phyloP scores from a whole-genome alignment of 1,140 invertebrate species.

The Epicauta chinensis region DNA sequence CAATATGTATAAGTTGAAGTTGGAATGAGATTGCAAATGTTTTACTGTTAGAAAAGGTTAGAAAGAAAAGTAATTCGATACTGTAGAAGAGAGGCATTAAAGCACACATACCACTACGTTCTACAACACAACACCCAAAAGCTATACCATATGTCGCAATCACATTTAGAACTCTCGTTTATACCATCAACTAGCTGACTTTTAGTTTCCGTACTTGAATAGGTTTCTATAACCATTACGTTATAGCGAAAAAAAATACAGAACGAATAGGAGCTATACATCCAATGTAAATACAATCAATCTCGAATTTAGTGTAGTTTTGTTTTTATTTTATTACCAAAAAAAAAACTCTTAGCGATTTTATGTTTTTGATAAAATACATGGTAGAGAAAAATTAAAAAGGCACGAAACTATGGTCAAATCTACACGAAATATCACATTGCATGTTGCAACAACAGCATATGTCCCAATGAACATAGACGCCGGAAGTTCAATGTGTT shows the following conservation, averaged over 20 bases:
- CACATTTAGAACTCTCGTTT: slow-evolving; percentile 1
- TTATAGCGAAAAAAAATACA: too few species aligned
- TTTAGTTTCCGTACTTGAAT: slow-evolving; percentile 9
- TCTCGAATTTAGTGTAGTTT: too few species aligned
- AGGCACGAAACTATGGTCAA: not conserved
- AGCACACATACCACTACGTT: slow-evolving; percentile 1
- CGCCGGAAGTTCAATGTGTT: slow-evolving; percentile 18
- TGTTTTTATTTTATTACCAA: too few species aligned
- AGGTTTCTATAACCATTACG: slow-evolving; percentile 4
- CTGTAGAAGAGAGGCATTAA: slow-evolving; percentile 7
- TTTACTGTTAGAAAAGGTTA: too few species aligned
- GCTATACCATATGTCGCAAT: slow-evolving; percentile 12
- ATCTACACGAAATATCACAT: slow-evolving; percentile 3
- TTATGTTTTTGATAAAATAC: not conserved
- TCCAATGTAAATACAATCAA: too few species aligned
- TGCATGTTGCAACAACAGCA: slow-evolving; percentile 11
- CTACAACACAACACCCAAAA: not conserved
- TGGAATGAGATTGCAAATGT: too few species aligned
- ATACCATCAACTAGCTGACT: slow-evolving; percentile 1
- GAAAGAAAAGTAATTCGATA: slow-evolving; percentile 9
- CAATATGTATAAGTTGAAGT: too few species aligned
- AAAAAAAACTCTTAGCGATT: too few species aligned
- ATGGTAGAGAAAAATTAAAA: slow-evolving; percentile 1
- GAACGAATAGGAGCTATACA: too few species aligned
- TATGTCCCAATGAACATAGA: slow-evolving; percentile 7